Evolutionary conservation across 1,140 invertebrate genomes (phyloP).

Genomic region (Eupeodes corollae): DNA sequence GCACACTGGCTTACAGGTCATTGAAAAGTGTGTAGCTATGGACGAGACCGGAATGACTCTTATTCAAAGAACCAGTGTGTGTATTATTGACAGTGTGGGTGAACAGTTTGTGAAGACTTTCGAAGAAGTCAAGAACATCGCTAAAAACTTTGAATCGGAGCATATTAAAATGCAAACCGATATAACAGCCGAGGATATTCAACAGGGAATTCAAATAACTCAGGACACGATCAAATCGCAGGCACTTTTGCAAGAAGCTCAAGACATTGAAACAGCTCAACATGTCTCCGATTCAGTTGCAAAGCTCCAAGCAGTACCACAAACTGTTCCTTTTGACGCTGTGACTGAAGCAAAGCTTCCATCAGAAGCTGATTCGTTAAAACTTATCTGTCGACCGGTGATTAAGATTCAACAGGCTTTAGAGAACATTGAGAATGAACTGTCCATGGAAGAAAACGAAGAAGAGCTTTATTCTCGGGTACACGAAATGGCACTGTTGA

Average conservation of each 20-base stretch:
- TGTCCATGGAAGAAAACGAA: conserved; percentile 34
- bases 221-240: conserved; percentile 41
- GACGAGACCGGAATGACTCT: conserved; percentile 50
- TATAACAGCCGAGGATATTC: conserved; percentile 39
- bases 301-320: conserved; percentile 37
- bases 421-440: conserved; percentile 37
- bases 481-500: conserved; percentile 38
- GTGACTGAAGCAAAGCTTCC: conserved; percentile 41
- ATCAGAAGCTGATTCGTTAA: conserved; percentile 33
- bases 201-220: conserved; percentile 40
- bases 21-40: conserved; percentile 56
- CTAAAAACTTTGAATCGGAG: conserved; percentile 19
- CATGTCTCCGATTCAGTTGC: conserved; percentile 32
- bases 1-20: conserved; percentile 48
- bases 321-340: conserved; percentile 39
- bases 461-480: conserved; percentile 31
- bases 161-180: conserved; percentile 36
- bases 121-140: conserved; percentile 39
- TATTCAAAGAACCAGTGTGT: conserved; percentile 50
- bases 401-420: conserved; percentile 37
- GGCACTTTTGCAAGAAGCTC: conserved; percentile 39
- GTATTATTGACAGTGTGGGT: conserved; percentile 46
- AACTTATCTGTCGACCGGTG: conserved; percentile 33
- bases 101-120: conserved; percentile 42
- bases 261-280: conserved; percentile 39